Conservation (phyloP, 1,140 invertebrate genomes). For the Caerostris extrusa region DNA sequence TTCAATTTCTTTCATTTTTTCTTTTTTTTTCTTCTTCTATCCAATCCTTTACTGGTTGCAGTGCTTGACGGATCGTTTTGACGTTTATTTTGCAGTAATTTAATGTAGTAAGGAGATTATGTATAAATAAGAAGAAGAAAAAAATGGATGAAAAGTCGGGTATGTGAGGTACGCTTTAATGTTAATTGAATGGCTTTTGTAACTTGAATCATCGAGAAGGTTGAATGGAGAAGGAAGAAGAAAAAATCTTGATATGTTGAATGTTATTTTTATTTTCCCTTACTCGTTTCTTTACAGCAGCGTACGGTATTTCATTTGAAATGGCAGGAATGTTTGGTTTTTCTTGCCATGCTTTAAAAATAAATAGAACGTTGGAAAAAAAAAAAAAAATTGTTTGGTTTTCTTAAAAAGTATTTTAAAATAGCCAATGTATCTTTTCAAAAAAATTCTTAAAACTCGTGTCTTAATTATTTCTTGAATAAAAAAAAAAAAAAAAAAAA, state of each 20-base stretch:
- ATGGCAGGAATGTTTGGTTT: background rate
- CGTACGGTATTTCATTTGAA: background rate
- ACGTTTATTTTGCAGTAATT: slow-evolving; percentile 12
- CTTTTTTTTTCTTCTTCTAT: background rate
- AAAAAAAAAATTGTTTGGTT: too few relatives aligned
- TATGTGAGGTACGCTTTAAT: background rate
- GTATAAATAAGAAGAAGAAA: too few relatives aligned
- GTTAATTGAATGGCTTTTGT: slow-evolving; percentile 16
- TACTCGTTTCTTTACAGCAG: background rate
- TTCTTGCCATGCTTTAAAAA: background rate
- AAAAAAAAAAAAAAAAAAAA: background rate
- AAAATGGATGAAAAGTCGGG: background rate
- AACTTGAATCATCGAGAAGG: background rate
- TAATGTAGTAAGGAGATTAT: background rate
- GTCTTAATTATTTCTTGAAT: background rate
- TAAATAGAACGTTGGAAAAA: too few relatives aligned
- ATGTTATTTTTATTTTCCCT: background rate
- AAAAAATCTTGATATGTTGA: background rate
- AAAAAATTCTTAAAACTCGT: background rate
- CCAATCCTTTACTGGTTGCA: background rate
- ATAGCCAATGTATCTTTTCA: too few relatives aligned
- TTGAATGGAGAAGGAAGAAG: background rate
- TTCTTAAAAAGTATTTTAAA: too few relatives aligned
- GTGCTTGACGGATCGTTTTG: slow-evolving; percentile 28
- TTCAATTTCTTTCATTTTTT: too few relatives aligned